Base-by-base conservation (phyloP, 2,113 vertebrate species). In the Corythoichthys intestinalis region DNA sequence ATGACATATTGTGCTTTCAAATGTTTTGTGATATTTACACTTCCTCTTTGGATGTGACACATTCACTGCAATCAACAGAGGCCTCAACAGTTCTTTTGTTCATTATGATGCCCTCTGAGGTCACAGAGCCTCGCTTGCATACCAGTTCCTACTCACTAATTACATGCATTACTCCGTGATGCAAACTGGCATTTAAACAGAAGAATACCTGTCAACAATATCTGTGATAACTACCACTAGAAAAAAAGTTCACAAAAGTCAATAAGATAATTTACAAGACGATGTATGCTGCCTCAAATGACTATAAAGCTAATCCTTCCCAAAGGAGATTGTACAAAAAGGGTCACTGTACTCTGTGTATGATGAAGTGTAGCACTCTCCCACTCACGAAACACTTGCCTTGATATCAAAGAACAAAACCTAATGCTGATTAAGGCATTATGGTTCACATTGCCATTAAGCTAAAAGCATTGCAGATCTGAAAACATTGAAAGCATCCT, bases 371-470 rank as follows among this genome's bases (percentile, higher is more conserved):
- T 70, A 17, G 41, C 63, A 0, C 70, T 70, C 11, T 62, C 66
- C 39, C 64, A n/a, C 54, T 15, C 46, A 66, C 44, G 65, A 72
- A 78, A 66, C 38, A 66, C 44, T n/a, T 69, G 0, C 73, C 49
- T 53, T 66, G 46, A 14, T 71, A 59, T 38, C 54, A 74, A 53
- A 68, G 20, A 69, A 10, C 4, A 2, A 58, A 78, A 80, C 61
- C 44, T 17, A 37, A 75, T 65, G 52, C 67, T 74, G 54, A 72
- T 72, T 84, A 83, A 87, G 83, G 86, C 83, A 71, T 66, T 69
- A 76, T 6, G 74, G 80, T 82, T 79, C 67, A 71, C 54, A 70
- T 70, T 74, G 79, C 66, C 67, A 68, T 49, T 77, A 65, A 77
- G 50, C 47, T 72, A 9, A 70, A 56, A 38, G 34, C 41, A 6